phyloP scores from a whole-genome alignment of 2,797 vertebrate genomes.

The Catharus ustulatus region DNA sequence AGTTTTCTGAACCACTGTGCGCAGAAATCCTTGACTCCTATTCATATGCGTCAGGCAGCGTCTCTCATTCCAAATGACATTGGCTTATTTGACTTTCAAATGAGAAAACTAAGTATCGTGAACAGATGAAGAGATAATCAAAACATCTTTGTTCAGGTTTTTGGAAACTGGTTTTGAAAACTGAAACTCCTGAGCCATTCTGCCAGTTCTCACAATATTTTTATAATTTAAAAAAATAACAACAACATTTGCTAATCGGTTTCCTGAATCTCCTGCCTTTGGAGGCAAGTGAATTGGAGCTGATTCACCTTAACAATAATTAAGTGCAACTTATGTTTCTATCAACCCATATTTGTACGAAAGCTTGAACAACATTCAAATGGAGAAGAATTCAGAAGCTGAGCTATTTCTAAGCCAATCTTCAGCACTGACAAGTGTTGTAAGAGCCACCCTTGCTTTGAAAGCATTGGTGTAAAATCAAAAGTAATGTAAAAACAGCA shows the following conservation, averaged over 20 bases:
- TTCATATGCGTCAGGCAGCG: conserved; percentile 48
- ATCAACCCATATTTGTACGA: neutral
- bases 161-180: conserved; percentile 55
- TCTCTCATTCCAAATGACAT: conserved; percentile 51
- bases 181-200: conserved; percentile 26
- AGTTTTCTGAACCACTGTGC: neutral
- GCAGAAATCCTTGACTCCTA: conserved; percentile 40
- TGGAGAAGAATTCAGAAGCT: neutral
- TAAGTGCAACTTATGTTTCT: neutral
- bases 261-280: neutral
- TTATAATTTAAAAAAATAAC: conserved; percentile 30
- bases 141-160: conserved; percentile 68
- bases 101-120: conserved; percentile 57
- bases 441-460: neutral
- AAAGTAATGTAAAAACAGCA: neutral
- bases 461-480: neutral
- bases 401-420: neutral
- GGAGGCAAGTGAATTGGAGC: neutral
- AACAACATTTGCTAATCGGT: conserved; percentile 20
- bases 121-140: conserved; percentile 71
- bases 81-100: conserved; percentile 62
- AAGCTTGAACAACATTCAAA: neutral
- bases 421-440: neutral
- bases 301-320: conserved; percentile 19
- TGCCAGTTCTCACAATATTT: conserved; percentile 64